Percentiles rank a stretch among this genome's conserved stretches.
These are phyloP conservation scores for Tetheella fluctuosa DNA, from an alignment of 2,888 invertebrate species.

Conservation along the genomic window DNA sequence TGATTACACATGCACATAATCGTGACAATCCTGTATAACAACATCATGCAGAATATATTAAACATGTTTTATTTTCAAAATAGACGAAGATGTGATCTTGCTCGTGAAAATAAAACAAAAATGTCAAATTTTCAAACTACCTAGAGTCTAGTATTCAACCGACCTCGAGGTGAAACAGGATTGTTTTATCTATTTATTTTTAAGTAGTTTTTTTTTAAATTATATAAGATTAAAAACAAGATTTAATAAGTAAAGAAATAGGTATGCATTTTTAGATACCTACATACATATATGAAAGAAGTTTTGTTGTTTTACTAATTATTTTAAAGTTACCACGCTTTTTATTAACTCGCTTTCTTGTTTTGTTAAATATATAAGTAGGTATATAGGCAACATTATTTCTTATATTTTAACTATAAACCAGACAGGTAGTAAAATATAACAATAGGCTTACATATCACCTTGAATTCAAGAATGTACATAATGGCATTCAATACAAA, in stretches of 20 bases:
- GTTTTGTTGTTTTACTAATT: no score
- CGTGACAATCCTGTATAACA: neutral
- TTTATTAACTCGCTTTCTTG: no score
- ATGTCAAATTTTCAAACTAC: no score
- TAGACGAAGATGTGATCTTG: slow-evolving; percentile 6
- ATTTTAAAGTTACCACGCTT: no score
- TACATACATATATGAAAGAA: no score
- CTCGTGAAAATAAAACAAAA: slow-evolving; percentile 1
- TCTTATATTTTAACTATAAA: no score
- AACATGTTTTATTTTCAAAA: slow-evolving; percentile 6
- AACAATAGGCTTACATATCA: neutral
- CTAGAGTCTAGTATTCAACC: neutral
- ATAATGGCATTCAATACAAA: neutral
- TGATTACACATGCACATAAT: slow-evolving; percentile 3
- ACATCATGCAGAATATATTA: slow-evolving; percentile 2
- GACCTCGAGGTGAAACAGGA: neutral
- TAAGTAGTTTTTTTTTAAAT: neutral
- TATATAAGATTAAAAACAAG: neutral
- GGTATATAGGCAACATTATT: no score
- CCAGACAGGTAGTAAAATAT: neutral
- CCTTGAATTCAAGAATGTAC: neutral
- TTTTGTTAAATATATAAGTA: no score
- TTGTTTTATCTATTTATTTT: neutral
- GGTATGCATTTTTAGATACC: no score
- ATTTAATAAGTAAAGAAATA: no score